Base-by-base conservation (phyloP, 1,140 invertebrate genomes). In the Aphis gossypii region DNA sequence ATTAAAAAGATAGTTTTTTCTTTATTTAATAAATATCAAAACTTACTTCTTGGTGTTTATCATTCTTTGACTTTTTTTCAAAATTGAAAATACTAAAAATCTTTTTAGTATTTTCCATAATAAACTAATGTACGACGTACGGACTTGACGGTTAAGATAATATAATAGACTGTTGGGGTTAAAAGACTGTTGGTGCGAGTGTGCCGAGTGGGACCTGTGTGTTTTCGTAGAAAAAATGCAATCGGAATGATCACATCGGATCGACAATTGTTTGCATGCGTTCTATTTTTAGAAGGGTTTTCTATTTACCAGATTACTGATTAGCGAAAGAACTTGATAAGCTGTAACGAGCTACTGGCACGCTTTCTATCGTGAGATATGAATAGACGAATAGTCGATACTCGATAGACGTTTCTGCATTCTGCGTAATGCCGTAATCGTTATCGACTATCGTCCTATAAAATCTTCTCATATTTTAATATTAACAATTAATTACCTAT, bases 241-340 rank as follows among this genome's bases (percentile, higher is more conserved):
- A 76, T 76, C n/a, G 68, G 30, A 76, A 76, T 76, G 68, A 14
- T 76, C 68, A 76, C 68, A 8, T 76, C 30, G 30, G 68, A 76
- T 76, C 30, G n/a, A 76, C 68, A 76, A 82, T 38, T 82, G 76
- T 38, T 82, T 82, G 35, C 14, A n/a, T n/a, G 30, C 11, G 76
- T 35, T 82, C 76, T 82, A 82, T 82, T 82, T 82, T 82, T 82
- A 82, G 76, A 82, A n/a, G n/a, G n/a, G 35, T 82, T 82, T 82
- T 82, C n/a, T n/a, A 82, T 82, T 82, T 82, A 82, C n/a, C 76
- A 82, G 54, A 54, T 54, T 54, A 21, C 4, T 54, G 54, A 54
- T 48, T 48, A 48, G 46, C 46, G 11, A 48, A 54, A 54, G 54
- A 54, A 54, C 21, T 54, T 54, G 21, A 54, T 54, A 54, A 54